Evolutionary conservation across 2,888 invertebrate genomes (phyloP).

Genomic region (Linyphia triangularis): DNA sequence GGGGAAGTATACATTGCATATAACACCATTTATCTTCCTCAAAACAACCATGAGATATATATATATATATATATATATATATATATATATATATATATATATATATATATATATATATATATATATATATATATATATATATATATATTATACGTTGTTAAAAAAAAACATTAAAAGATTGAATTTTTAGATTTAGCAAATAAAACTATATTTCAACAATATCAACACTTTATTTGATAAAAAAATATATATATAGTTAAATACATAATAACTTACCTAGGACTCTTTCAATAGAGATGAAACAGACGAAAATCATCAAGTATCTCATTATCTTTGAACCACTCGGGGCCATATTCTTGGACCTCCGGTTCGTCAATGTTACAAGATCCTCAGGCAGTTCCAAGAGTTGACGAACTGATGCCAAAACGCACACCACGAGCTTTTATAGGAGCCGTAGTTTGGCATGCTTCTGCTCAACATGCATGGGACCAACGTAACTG

Average conservation of each 20-base stretch:
- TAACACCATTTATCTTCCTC: no score
- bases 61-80: no score
- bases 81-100: no score
- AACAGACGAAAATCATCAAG: not conserved
- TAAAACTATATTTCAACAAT: no score
- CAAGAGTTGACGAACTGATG: not conserved
- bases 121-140: no score
- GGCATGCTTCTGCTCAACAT: not conserved
- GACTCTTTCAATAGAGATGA: not conserved
- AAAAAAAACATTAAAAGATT: no score
- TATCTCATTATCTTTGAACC: not conserved
- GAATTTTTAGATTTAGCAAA: no score
- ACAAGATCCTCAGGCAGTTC: not conserved
- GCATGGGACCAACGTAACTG: not conserved
- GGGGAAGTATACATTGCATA: no score
- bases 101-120: no score
- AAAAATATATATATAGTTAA: not conserved
- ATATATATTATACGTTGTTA: no score
- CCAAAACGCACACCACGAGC: not conserved
- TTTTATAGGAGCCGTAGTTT: constrained; percentile 41
- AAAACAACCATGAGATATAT: no score
- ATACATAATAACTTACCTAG: constrained; percentile 5
- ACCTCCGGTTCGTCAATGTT: not conserved
- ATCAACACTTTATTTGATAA: no score
- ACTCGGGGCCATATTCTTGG: not conserved